Percentiles rank a stretch among this genome's conserved stretches.
These are phyloP conservation scores for Tetropium fuscum DNA, from an alignment of 2,888 invertebrate species.

Conservation along the genomic window DNA sequence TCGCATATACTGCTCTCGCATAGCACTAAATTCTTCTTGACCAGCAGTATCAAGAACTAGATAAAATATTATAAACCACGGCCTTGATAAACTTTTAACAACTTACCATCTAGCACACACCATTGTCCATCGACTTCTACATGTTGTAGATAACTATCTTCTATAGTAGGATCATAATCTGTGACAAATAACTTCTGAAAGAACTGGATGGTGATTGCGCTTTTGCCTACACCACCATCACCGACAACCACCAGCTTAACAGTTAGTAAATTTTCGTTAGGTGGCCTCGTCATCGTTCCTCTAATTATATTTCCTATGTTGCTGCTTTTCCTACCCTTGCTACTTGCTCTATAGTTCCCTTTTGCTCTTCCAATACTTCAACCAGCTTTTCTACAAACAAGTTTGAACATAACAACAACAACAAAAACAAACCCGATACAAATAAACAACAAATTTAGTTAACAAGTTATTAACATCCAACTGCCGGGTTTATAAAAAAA, in stretches of 20 bases:
- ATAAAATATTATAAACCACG: not conserved
- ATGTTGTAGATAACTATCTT: constrained; percentile 95
- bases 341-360: constrained; percentile 49
- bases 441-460: too few relatives aligned
- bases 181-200: constrained; percentile 95
- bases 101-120: constrained; percentile 88
- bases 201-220: constrained; percentile 96
- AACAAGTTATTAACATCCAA: not conserved
- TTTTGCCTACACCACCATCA: constrained; percentile 95
- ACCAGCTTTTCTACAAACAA: constrained; percentile 47
- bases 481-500: not conserved
- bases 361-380: constrained; percentile 42
- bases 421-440: too few relatives aligned
- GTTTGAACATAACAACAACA: too few relatives aligned
- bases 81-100: too few relatives aligned
- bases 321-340: constrained; percentile 54
- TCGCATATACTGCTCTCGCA: constrained; percentile 94
- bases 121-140: constrained; percentile 93
- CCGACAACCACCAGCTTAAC: constrained; percentile 95
- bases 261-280: constrained; percentile 78
- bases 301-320: too few relatives aligned
- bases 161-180: constrained; percentile 96
- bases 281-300: constrained; percentile 74
- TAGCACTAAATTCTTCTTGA: constrained; percentile 96
- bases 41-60: constrained; percentile 94